Percentiles rank a stretch among this genome's conserved stretches.
These are phyloP conservation scores for Sycophila sp. DNA, from an alignment of 1,140 invertebrate genomes.

Conservation along the genomic window DNA sequence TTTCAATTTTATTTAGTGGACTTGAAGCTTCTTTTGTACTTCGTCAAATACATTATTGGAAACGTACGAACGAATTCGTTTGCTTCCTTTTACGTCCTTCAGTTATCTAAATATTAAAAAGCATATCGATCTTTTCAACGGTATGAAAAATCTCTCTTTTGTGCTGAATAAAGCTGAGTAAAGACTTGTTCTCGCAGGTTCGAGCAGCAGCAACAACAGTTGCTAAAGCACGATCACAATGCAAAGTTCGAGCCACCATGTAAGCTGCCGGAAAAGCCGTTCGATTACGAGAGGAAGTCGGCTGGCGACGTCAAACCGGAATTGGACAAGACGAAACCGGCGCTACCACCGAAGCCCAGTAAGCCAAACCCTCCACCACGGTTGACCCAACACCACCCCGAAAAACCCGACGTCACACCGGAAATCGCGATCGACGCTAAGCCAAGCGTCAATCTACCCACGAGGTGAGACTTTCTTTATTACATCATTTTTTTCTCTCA, in stretches of 20 bases:
- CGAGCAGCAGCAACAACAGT: conserved; percentile 56
- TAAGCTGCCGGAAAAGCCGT: conserved; percentile 46
- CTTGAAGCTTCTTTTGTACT: no score
- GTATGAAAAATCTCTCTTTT: no score
- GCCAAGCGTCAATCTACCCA: not conserved
- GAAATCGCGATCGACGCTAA: conserved; percentile 42
- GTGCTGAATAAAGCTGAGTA: no score
- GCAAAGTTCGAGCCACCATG: conserved; percentile 43
- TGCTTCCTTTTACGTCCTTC: no score
- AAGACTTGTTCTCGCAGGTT: conserved; percentile 44
- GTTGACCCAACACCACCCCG: conserved; percentile 61
- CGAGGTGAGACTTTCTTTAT: conserved; percentile 18
- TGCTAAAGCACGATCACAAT: conserved; percentile 56
- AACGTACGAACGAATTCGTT: no score
- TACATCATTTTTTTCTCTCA: no score
- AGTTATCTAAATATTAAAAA: no score
- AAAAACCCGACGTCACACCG: conserved; percentile 53
- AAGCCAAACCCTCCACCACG: conserved; percentile 63
- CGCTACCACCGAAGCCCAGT: conserved; percentile 61
- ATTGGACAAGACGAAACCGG: conserved; percentile 59
- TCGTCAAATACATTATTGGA: no score
- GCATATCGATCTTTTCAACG: no score
- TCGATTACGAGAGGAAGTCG: conserved; percentile 53
- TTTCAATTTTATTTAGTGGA: conserved; percentile 23
- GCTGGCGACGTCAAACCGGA: conserved; percentile 47